Conservation (phyloP, 2,888 invertebrate genomes). For the Scaptodrosophila latifasciaeformis region DNA sequence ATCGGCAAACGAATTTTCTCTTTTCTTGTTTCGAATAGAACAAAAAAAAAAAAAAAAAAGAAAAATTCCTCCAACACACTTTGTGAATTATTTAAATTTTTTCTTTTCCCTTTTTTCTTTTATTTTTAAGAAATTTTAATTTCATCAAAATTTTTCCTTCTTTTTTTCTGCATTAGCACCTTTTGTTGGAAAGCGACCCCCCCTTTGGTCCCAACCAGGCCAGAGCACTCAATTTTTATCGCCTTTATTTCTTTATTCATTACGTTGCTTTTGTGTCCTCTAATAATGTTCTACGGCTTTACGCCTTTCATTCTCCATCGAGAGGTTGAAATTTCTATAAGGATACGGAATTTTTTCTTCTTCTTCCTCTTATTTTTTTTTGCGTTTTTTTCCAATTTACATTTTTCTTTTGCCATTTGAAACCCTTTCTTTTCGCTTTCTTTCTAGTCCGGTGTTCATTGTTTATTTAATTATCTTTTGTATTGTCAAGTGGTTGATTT, state of each 20-base stretch:
- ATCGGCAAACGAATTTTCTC: no score
- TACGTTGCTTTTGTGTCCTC: conserved; percentile 47
- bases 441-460: no score
- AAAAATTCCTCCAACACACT: no score
- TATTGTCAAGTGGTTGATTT: conserved; percentile 61
- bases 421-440: conserved; percentile 37
- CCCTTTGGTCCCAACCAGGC: no score
- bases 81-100: background rate
- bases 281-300: conserved; percentile 59
- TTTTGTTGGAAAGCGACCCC: no score
- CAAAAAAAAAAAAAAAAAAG: no score
- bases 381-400: conserved; percentile 32
- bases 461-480: conserved; percentile 64
- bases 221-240: no score
- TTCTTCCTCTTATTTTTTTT: conserved; percentile 16
- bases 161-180: no score
- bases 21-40: no score
- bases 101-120: background rate
- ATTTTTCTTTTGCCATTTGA: conserved; percentile 56
- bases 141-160: background rate
- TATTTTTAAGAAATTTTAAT: background rate
- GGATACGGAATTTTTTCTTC: conserved; percentile 4
- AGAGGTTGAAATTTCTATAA: conserved; percentile 12
- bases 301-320: conserved; percentile 29
- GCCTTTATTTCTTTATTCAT: conserved; percentile 35